Evolutionary conservation across 2,888 invertebrate species (phyloP).

Genomic region (Cantharis rustica): DNA sequence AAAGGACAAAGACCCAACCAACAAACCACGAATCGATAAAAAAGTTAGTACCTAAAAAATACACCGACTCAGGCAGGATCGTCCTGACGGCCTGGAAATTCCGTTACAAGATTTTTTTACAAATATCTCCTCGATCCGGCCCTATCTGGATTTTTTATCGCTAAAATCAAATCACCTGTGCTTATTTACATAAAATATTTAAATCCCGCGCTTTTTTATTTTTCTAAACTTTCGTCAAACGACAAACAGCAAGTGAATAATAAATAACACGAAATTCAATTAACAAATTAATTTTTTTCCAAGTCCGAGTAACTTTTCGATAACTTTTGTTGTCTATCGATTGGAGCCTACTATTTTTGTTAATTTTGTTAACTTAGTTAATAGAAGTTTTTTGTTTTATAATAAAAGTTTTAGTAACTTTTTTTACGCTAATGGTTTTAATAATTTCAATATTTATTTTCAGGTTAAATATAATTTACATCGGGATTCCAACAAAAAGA

Average conservation of each 20-base stretch:
- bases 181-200: background rate
- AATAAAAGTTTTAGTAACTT: background rate
- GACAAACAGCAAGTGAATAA: background rate
- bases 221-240: background rate
- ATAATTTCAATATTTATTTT: background rate
- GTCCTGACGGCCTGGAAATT: background rate
- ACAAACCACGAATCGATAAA: background rate
- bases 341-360: background rate
- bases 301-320: background rate
- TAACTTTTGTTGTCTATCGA: background rate
- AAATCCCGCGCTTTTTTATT: background rate
- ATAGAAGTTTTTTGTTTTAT: background rate
- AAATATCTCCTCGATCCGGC: background rate
- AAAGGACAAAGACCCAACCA: slow-evolving; percentile 1
- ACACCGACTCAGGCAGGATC: background rate
- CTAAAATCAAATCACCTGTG: background rate
- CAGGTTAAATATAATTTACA: background rate
- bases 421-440: background rate
- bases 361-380: background rate
- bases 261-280: background rate
- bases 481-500: background rate
- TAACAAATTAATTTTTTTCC: background rate
- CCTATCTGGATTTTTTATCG: background rate
- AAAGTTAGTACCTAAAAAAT: background rate
- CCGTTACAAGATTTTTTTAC: background rate